Conservation (phyloP, 2,888 invertebrate genomes). For the Helicoverpa assulta region DNA sequence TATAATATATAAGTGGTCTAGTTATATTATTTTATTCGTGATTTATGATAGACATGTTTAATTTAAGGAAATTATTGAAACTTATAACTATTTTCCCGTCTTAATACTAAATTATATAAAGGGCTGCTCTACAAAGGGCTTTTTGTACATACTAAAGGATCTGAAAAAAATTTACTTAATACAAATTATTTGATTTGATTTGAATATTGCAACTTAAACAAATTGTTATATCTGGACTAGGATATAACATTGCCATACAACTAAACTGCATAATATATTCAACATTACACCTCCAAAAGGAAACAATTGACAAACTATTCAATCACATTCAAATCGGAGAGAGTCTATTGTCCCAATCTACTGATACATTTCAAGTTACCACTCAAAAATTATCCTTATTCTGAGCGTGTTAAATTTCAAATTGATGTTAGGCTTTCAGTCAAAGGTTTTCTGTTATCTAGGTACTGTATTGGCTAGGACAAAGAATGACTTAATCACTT, state of each 20-base stretch:
- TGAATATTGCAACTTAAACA: too few species aligned
- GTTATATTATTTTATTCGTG: too few species aligned
- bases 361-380: conserved; percentile 34
- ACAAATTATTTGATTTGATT: too few species aligned
- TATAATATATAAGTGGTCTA: too few species aligned
- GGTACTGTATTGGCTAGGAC: conserved; percentile 67
- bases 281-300: conserved; percentile 43
- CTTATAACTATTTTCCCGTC: too few species aligned
- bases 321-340: conserved; percentile 78
- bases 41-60: too few species aligned
- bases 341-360: conserved; percentile 78
- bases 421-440: conserved; percentile 22
- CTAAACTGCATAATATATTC: conserved; percentile 37
- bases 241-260: conserved; percentile 8
- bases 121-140: too few species aligned
- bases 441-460: conserved; percentile 63
- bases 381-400: conserved; percentile 53
- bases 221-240: neutral
- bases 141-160: too few species aligned
- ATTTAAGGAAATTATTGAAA: too few species aligned
- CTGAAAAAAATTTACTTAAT: too few species aligned
- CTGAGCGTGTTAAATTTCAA: conserved; percentile 53
- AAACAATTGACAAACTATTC: conserved; percentile 62
- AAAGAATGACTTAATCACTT: conserved; percentile 68
- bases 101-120: too few species aligned